Evolutionary conservation across 1,140 invertebrate species (phyloP), one percentile per base, ranked within the genome.

Genomic region (Diorhabda carinulata): DNA sequence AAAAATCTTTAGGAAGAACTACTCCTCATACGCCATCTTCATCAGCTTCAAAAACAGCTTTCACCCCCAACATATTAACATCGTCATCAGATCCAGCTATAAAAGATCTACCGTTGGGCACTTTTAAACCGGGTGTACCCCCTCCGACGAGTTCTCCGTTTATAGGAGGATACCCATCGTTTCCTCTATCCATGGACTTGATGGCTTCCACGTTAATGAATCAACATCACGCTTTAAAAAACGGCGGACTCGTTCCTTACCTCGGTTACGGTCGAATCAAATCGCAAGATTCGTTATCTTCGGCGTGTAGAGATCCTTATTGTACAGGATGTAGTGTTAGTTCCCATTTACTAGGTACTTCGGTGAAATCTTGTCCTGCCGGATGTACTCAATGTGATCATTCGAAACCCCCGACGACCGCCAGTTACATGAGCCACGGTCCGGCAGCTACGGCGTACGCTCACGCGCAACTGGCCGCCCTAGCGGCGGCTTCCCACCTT

Each of bases 381-480:
- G 96, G 95, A 4, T 98, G 96, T 83, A 92, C 93, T 3, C 95
- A 98, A 81, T 98, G 96, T 82, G 95, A 96, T 81, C 95, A 98
- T 80, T 94, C 96, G 79, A 96, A 97, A 70, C 81, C 82, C 7
- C 83, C 83, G 25, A 77, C 78, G 65, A 83, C 84, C 62, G 76
- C 76, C 5, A 82, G 72, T 56, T 85, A 79, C 77, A 79, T 73
- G 68, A 82, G 71, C 67, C 84, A 76, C 76, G 86, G 76, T 79
- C 87, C 77, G 68, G 88, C 78, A 43, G 86, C 87, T 9, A 86
- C 87, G 2, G 89, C 88, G 1, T 91, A 90, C 71, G 90, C 90
- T 40, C 90, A 91, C 72, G 90, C 90, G 25, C 90, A 91, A 76
- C 78, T 91, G 58, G 90, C 90, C 0, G 90, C 90, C 0, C 73